Percentiles rank a stretch among this genome's conserved stretches.
These are phyloP conservation scores for Andrena fulva DNA, from an alignment of 2,888 invertebrate species.

Conservation along the genomic window DNA sequence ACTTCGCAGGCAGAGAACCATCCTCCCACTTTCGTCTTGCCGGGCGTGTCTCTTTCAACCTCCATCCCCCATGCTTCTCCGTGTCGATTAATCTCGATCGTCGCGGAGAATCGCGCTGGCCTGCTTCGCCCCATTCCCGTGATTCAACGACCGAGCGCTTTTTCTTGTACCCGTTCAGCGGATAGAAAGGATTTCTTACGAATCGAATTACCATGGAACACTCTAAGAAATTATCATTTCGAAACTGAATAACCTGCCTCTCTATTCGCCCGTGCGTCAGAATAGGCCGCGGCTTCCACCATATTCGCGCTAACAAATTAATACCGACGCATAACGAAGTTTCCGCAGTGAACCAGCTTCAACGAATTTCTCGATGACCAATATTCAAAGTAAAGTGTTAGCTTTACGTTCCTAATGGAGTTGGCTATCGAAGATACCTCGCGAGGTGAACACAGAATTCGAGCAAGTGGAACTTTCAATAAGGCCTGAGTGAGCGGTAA, in stretches of 20 bases:
- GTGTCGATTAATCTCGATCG: slow-evolving; percentile 71
- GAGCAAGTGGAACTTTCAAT: background rate
- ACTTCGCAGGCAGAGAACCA: slow-evolving; percentile 55
- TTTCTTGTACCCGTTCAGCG: slow-evolving; percentile 33
- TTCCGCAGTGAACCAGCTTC: too few relatives aligned
- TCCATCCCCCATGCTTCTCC: slow-evolving; percentile 30
- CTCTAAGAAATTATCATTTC: background rate
- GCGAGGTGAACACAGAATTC: background rate
- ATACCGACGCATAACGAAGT: too few relatives aligned
- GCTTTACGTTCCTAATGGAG: too few relatives aligned
- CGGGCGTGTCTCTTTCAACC: slow-evolving; percentile 59
- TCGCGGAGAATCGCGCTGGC: slow-evolving; percentile 58
- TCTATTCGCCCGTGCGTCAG: background rate
- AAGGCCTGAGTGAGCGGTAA: background rate
- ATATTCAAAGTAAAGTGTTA: too few relatives aligned
- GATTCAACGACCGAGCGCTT: slow-evolving; percentile 48
- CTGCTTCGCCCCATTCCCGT: slow-evolving; percentile 34
- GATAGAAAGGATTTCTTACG: slow-evolving; percentile 19
- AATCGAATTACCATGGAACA: slow-evolving; percentile 30
- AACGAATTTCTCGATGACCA: too few relatives aligned
- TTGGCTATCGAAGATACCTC: background rate
- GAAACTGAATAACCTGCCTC: background rate
- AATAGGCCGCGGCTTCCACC: too few relatives aligned
- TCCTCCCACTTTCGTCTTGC: slow-evolving; percentile 60
- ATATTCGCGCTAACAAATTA: too few relatives aligned